Evolutionary conservation across 2,113 vertebrate species (phyloP).

Genomic region (Eonycteris spelaea): DNA sequence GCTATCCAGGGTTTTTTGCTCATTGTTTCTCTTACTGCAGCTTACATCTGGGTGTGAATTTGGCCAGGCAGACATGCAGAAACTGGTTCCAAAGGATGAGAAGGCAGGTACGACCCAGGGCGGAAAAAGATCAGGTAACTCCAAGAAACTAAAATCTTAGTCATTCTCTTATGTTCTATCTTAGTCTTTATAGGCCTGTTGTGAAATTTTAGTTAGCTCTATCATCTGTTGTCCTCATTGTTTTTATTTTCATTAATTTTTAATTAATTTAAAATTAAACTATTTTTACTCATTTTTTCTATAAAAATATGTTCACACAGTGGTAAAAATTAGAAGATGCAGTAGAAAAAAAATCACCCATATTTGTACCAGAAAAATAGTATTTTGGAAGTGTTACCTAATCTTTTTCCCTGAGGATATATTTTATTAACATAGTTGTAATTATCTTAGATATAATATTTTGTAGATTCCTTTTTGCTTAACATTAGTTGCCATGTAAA

Average conservation of each 20-base stretch:
- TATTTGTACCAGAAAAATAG: neutral
- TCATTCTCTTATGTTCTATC: slow-evolving; percentile 6
- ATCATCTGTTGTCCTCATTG: neutral
- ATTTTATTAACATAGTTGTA: slow-evolving; percentile 5
- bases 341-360: neutral
- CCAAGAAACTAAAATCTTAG: slow-evolving; percentile 56
- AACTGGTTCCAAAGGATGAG: slow-evolving; percentile 95
- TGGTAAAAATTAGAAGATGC: neutral
- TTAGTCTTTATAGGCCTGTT: neutral
- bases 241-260: slow-evolving; percentile 7
- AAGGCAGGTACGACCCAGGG: slow-evolving; percentile 84
- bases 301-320: neutral
- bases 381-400: neutral
- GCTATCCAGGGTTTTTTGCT: neutral
- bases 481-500: slow-evolving; percentile 9
- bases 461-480: neutral
- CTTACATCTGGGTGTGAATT: slow-evolving; percentile 94
- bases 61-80: slow-evolving; percentile 96
- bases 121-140: slow-evolving; percentile 88
- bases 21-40: slow-evolving; percentile 75
- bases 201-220: neutral
- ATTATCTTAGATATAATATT: neutral
- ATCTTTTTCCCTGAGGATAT: neutral
- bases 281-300: neutral
- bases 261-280: neutral